phyloP scores from a whole-genome alignment of 2,797 vertebrate species.

The Acomys russatus region DNA sequence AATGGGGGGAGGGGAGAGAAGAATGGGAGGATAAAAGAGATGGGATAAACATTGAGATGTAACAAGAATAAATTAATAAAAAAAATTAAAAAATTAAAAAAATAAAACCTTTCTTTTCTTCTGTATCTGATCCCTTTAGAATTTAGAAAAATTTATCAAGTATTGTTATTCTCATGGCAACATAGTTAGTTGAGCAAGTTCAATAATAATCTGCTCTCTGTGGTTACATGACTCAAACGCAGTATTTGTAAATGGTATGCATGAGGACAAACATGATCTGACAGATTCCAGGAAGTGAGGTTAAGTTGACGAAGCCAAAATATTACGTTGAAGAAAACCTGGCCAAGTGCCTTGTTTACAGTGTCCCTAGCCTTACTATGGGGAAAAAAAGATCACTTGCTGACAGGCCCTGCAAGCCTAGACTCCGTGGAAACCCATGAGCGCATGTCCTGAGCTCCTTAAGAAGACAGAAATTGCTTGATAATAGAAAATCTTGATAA shows the following conservation, averaged over 20 bases:
- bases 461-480: neutral
- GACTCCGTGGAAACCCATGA: neutral
- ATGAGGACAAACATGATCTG: neutral
- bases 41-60: too few species aligned
- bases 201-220: neutral
- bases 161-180: neutral
- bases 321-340: neutral
- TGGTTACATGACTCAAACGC: neutral
- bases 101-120: neutral
- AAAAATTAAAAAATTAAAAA: too few species aligned
- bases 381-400: neutral
- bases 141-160: neutral
- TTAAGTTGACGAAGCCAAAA: neutral
- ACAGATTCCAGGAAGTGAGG: neutral
- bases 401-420: neutral
- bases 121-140: neutral
- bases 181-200: neutral
- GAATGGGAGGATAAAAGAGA: too few species aligned
- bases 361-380: neutral
- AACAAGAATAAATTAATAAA: too few species aligned
- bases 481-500: neutral
- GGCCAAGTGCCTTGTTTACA: neutral
- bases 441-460: too few species aligned
- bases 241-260: neutral
- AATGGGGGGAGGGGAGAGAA: too few species aligned